Evolutionary conservation across 2,888 invertebrate genomes (phyloP).

Genomic region (Erebia ligea): DNA sequence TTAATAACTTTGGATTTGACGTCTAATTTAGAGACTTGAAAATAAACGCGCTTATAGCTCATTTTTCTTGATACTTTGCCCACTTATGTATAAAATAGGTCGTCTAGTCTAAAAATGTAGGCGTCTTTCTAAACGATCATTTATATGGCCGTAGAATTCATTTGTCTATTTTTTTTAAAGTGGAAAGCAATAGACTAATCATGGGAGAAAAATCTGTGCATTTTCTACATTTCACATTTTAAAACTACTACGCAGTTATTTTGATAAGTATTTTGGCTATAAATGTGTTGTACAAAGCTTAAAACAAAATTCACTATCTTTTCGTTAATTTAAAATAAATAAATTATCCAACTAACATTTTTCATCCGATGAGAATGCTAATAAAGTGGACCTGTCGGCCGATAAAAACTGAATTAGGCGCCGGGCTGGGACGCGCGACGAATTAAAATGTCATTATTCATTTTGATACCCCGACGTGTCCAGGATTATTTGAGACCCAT

Average conservation of each 20-base stretch:
- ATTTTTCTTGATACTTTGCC: too few relatives aligned
- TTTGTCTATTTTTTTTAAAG: too few relatives aligned
- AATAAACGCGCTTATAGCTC: background rate
- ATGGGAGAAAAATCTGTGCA: background rate
- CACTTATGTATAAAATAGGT: too few relatives aligned
- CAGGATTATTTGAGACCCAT: background rate
- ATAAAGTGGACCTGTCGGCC: background rate
- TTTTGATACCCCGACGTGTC: constrained; percentile 7
- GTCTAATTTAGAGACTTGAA: constrained; percentile 1
- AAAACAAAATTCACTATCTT: background rate
- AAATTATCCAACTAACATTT: background rate
- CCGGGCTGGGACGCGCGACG: constrained; percentile 3
- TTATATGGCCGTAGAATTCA: too few relatives aligned
- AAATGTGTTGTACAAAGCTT: background rate
- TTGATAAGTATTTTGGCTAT: background rate
- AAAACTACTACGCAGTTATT: too few relatives aligned
- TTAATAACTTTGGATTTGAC: constrained; percentile 51
- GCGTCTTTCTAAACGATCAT: too few relatives aligned
- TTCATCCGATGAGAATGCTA: constrained; percentile 4
- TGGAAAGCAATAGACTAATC: too few relatives aligned
- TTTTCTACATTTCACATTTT: too few relatives aligned
- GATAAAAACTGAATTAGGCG: constrained; percentile 4
- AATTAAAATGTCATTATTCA: constrained; percentile 11
- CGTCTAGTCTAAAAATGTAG: too few relatives aligned
- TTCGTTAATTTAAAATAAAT: background rate